Evolutionary conservation across 2,888 invertebrate genomes (phyloP), one percentile per base, ranked within the genome.

Genomic region (Eudasyphora cyanicolor): DNA sequence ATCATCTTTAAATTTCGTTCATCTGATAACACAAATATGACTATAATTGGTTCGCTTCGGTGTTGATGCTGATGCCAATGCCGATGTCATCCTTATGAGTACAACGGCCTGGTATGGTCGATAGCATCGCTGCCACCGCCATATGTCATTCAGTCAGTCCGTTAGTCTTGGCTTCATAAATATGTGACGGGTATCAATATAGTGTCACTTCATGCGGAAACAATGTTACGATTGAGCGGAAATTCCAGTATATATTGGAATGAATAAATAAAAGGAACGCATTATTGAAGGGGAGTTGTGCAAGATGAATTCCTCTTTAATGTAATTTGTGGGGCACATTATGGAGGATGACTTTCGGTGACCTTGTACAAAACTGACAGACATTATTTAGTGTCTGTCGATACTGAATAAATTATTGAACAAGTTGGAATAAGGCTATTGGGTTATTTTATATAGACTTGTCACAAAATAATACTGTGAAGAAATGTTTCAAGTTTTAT

Each of bases 1-100:
- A 67, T 67, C 38, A 67, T 67, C 67, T 42, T 67, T 67, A 42
- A 67, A 67, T 67, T 67, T 67, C 67, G 21, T 42, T 67, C 42
- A 42, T 38, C 67, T 42, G 67, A 67, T 67, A 67, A 24, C 38
- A 67, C 42, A 67, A 67, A 67, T 67, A 67, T 67, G 67, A 42
- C 42, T 67, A 67, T 67, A 67, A 67, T 67, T 67, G 67, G 24
- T 21, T 67, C 24, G 24, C 19, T 64, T 10, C n/a, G n/a, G n/a
- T n/a, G n/a, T n/a, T n/a, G n/a, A n/a, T 27, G 64, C 21, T 67
- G 57, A 42, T 67, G 29, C 24, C 67, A 24, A 62, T 62, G 60
- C 17, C 8, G 62, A 4, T 32, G 62, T 2, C n/a, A 12, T 45
- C n/a, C 45, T 45, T 45, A 45, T 45, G n/a, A n/a, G n/a, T n/a